Evolutionary conservation across 2,888 invertebrate species (phyloP), one percentile per base, ranked within the genome.

Genomic region (Drosophila bunnanda): DNA sequence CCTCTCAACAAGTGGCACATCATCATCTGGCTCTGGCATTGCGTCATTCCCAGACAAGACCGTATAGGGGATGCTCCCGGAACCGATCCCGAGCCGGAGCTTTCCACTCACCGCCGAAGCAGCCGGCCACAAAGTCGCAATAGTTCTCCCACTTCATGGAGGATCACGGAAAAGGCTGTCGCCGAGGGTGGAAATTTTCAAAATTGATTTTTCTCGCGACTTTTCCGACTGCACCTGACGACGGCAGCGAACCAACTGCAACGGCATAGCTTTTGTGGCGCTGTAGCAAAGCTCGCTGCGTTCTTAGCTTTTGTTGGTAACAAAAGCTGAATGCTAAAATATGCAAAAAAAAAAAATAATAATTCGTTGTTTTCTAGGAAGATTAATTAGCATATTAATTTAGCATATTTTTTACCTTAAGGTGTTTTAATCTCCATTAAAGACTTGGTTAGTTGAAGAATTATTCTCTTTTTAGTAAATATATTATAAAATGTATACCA

Each of bases 111-210:
- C 94, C 94, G 77, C 93, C 94, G 75, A 93, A 89, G 92, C 94
- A 94, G 81, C 94, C 94, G 67, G 94, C 94, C 73, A 93, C 89
- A 88, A 94, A 94, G 86, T 94, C 94, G 62, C 90, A 90, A 77
- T 91, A 92, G 79, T 90, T 88, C 76, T 91, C 92, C 92, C 90
- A 91, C 87, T 91, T 92, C 90, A 89, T 91, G 58, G 58, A 43
- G 55, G 28, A 59, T 44, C 52, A 46, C 39, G 13, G 36, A n/a
- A 34, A 28, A 15, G 5, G 7, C 10, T 7, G 17, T 25, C 53
- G 30, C 3, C 32, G 38, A 32, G 34, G 34, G n/a, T 28, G 28
- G 2, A 28, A 28, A 67, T 28, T 62, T 46, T 54, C 52, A 39
- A 55, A 69, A 80, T 82, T 71, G 82, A 85, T 86, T 89, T 80